Evolutionary conservation across 2,888 invertebrate genomes (phyloP).

Genomic region (Anaspis maculata): DNA sequence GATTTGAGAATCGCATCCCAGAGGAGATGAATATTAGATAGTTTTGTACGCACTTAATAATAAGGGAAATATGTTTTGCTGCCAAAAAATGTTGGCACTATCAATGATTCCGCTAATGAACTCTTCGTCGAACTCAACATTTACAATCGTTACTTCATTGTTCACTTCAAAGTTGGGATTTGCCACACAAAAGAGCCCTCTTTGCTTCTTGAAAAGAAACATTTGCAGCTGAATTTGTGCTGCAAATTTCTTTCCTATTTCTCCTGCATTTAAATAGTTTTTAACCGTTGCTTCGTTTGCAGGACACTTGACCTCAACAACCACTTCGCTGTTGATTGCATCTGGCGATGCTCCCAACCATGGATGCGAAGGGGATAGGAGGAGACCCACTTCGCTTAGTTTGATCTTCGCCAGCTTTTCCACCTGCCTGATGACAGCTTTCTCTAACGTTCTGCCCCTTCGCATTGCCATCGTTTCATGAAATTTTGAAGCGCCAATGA

Average conservation of each 20-base stretch:
- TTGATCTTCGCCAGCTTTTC: too few relatives aligned
- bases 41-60: too few relatives aligned
- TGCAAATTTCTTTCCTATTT: neutral
- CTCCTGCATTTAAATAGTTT: neutral
- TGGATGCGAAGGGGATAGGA: too few relatives aligned
- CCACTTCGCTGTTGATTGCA: neutral
- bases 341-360: too few relatives aligned
- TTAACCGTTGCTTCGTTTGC: neutral
- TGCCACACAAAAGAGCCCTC: neutral
- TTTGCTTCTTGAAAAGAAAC: neutral
- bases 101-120: neutral
- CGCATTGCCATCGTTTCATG: neutral
- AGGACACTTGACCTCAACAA: neutral
- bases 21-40: too few relatives aligned
- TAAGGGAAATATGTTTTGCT: neutral
- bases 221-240: neutral
- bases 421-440: too few relatives aligned
- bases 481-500: neutral
- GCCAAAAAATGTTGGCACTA: neutral
- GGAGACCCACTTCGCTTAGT: too few relatives aligned
- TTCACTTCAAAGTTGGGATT: neutral
- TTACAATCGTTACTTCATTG: neutral
- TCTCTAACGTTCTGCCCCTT: neutral
- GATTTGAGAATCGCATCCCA: too few relatives aligned
- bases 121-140: neutral